Evolutionary conservation across 1,140 invertebrate species (phyloP).

Genomic region (Venustaconcha ellipsiformis): DNA sequence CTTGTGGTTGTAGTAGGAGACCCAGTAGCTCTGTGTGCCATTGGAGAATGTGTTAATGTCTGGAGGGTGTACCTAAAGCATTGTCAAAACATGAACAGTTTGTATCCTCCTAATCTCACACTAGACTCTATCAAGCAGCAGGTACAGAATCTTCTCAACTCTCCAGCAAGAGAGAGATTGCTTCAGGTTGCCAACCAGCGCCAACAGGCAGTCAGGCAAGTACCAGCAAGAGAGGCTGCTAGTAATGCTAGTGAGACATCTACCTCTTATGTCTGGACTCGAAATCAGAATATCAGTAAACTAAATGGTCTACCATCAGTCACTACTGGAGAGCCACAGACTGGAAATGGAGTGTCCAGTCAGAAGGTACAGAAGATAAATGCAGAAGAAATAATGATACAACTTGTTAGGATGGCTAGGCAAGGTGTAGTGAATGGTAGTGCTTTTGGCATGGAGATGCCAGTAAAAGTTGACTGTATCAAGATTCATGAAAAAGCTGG

Average conservation of each 20-base stretch:
- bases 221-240: neutral
- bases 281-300: neutral
- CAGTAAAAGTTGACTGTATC: conserved; percentile 19
- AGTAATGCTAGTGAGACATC: neutral
- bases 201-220: conserved; percentile 8
- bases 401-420: conserved; percentile 35
- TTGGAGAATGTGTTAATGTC: conserved; percentile 58
- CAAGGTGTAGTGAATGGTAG: conserved; percentile 3
- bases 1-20: conserved; percentile 88
- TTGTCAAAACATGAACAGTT: conserved; percentile 60
- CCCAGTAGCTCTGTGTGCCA: conserved; percentile 76
- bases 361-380: conserved; percentile 10
- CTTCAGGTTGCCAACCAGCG: conserved; percentile 26
- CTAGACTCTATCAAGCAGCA: conserved; percentile 51
- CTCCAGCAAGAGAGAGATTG: conserved; percentile 34
- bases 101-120: conserved; percentile 46
- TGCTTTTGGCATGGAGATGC: neutral
- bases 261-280: neutral
- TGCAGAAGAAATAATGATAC: conserved; percentile 45
- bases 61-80: conserved; percentile 61
- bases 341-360: conserved; percentile 8
- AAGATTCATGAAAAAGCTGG: conserved; percentile 17
- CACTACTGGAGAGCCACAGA: conserved; percentile 1
- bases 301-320: conserved; percentile 14
- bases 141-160: conserved; percentile 43